Evolutionary conservation across 1,140 invertebrate genomes (phyloP).

Genomic region (Portunus trituberculatus): DNA sequence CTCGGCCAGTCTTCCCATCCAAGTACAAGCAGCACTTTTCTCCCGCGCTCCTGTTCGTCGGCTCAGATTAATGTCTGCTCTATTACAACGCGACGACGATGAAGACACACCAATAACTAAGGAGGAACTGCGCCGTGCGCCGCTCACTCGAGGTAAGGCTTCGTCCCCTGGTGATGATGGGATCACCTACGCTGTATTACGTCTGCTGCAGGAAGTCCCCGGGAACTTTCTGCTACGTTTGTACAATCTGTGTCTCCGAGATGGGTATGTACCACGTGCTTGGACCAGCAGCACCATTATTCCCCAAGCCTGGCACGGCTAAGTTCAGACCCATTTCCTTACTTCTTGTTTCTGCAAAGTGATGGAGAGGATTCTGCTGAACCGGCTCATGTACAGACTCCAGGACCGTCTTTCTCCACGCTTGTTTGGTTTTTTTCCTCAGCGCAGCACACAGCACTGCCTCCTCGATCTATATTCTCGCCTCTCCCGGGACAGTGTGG

Average conservation of each 20-base stretch:
- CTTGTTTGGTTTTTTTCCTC: not conserved
- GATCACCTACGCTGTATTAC: too few relatives aligned
- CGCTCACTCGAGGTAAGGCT: not conserved
- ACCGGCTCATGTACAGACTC: not conserved
- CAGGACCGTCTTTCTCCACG: not conserved
- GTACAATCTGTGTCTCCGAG: too few relatives aligned
- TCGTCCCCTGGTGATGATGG: not conserved
- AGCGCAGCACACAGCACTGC: not conserved
- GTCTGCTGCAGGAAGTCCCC: too few relatives aligned
- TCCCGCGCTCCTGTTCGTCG: not conserved
- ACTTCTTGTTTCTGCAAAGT: not conserved
- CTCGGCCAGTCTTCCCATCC: not conserved
- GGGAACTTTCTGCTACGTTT: too few relatives aligned
- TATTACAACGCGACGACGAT: not conserved
- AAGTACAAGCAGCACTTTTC: not conserved
- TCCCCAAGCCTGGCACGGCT: not conserved
- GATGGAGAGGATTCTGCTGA: not conserved
- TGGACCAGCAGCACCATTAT: too few relatives aligned
- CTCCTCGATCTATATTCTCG: not conserved
- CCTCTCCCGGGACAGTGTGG: constrained; percentile 6
- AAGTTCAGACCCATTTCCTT: not conserved
- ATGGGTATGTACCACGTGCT: too few relatives aligned
- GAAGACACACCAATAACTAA: too few relatives aligned
- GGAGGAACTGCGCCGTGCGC: too few relatives aligned
- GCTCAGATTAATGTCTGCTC: not conserved